Evolutionary conservation across 2,797 vertebrate genomes (phyloP).

Genomic region (Epinephelus coioides): DNA sequence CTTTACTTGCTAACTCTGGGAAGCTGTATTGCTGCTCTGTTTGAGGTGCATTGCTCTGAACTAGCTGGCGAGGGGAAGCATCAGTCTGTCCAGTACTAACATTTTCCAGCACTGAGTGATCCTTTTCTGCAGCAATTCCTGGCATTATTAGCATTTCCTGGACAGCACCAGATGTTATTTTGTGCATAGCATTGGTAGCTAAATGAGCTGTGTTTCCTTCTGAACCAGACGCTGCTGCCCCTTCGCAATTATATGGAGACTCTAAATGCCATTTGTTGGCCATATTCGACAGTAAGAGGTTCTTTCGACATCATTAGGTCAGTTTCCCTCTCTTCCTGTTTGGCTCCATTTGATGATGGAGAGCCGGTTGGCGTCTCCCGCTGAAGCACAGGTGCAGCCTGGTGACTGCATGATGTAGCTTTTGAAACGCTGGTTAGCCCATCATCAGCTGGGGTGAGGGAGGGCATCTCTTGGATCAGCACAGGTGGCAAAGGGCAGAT

Average conservation of each 20-base stretch:
- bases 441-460: conserved; percentile 83
- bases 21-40: conserved; percentile 52
- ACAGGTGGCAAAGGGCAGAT: conserved; percentile 77
- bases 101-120: conserved; percentile 45
- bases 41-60: conserved; percentile 46
- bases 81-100: conserved; percentile 28
- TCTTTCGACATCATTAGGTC: conserved; percentile 48
- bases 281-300: conserved; percentile 30
- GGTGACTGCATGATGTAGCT: conserved; percentile 47
- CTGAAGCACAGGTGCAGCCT: conserved; percentile 80
- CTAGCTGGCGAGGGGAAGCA: conserved; percentile 25
- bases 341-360: conserved; percentile 33
- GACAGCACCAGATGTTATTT: conserved; percentile 66
- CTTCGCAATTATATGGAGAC: conserved; percentile 44
- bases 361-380: conserved; percentile 71
- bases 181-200: conserved; percentile 50
- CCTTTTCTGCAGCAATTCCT: conserved; percentile 51
- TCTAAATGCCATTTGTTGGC: conserved; percentile 67
- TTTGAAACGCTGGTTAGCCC: conserved; percentile 46
- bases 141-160: conserved; percentile 57
- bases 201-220: conserved; percentile 56
- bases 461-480: conserved; percentile 87
- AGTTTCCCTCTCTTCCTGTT: conserved; percentile 39
- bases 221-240: conserved; percentile 43
- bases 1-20: conserved; percentile 46